Evolutionary conservation across 2,113 vertebrate genomes (phyloP).

Genomic region (Microcebus ravelobensis): DNA sequence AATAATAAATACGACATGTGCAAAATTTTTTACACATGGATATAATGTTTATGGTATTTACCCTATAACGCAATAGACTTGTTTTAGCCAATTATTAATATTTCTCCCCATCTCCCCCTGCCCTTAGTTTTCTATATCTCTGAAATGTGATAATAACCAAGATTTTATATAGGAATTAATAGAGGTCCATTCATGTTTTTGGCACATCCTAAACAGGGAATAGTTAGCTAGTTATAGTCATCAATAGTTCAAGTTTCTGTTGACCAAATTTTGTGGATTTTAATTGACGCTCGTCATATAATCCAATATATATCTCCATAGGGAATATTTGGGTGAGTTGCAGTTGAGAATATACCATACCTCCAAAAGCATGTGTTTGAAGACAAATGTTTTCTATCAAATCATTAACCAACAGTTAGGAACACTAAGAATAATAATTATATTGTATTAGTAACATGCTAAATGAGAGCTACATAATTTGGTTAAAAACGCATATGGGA

Average conservation of each 20-base stretch:
- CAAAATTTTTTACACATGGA: not conserved
- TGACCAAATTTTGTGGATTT: conserved; percentile 28
- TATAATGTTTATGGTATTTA: not conserved
- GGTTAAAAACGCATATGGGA: not conserved
- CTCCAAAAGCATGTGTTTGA: conserved; percentile 44
- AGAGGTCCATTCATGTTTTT: not conserved
- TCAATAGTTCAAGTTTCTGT: conserved; percentile 53
- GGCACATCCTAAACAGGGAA: not conserved
- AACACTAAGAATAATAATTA: conserved; percentile 56
- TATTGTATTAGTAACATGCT: not conserved
- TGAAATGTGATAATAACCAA: not conserved
- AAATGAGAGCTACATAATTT: not conserved
- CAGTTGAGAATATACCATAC: not conserved
- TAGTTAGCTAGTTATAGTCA: conserved; percentile 44
- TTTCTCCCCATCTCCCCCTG: not conserved
- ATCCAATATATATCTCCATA: conserved; percentile 28
- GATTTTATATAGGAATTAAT: not conserved
- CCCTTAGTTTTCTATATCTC: not conserved
- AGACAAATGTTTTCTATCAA: conserved; percentile 58
- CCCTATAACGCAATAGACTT: not conserved
- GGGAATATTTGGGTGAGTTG: not conserved
- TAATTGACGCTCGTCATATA: conserved; percentile 26
- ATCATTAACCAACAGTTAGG: conserved; percentile 57
- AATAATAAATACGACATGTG: not conserved
- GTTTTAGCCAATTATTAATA: not conserved